Evolutionary conservation across 2,888 invertebrate genomes (phyloP), one percentile per base, ranked within the genome.

Genomic region (Drosophila fungiperda): DNA sequence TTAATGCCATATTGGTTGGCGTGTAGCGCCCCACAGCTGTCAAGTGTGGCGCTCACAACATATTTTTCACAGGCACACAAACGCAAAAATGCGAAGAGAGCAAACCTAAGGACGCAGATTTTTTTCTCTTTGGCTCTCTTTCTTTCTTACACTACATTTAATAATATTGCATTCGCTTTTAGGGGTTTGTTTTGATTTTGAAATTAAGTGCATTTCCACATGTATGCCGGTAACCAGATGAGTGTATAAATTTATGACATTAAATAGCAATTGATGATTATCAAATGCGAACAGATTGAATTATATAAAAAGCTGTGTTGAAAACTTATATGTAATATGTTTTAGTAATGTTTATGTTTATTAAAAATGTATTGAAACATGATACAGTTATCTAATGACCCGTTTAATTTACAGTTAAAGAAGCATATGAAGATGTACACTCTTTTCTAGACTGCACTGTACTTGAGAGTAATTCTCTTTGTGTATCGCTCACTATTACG

Each of bases 11-110:
- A 40, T 20, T 32, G 26, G 32, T 33, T 60, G 17, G 7, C 15
- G 7, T 48, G 88, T 81, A 87, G 83, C 55, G 88, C 62, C 65
- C 17, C 64, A 49, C 61, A 33, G 52, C 57, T 61, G 77, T 38
- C 59, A 73, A 61, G 55, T 61, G 66, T 57, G 52, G 63, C 50
- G 59, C 63, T 73, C 67, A 26, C 26, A 1, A 52, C 11, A 32
- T n/a, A 33, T 57, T 57, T 63, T 68, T 64, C 59, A 36, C 54
- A 61, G 55, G 54, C 58, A 48, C 53, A 63, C 59, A 65, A 17
- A n/a, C 53, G 52, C 48, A 55, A 49, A 50, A 35, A 55, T 9
- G 17, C 32, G 32, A 55, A 32, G 36, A 23, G 32, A 42, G 26
- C 26, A 49, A 45, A 52, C 26, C 23, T 36, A 60, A 38, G 45